Conservation (phyloP, 2,888 invertebrate genomes). For the Coelinius sp. region DNA sequence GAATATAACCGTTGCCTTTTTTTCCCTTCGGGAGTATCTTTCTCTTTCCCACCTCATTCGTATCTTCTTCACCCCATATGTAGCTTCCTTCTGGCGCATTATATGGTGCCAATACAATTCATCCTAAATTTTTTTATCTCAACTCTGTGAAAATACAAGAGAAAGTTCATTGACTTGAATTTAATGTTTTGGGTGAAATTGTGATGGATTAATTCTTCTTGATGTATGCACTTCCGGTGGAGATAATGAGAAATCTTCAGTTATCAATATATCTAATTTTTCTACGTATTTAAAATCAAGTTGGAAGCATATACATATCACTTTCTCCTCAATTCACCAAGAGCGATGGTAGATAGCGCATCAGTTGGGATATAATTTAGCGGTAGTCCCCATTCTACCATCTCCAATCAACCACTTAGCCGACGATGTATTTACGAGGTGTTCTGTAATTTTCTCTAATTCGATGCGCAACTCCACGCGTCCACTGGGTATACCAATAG, state of each 20-base stretch:
- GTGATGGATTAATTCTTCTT: not conserved
- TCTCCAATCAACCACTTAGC: constrained; percentile 70
- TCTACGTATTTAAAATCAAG: constrained; percentile 12
- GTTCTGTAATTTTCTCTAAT: constrained; percentile 70
- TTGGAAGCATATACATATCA: constrained; percentile 36
- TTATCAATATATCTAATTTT: not conserved
- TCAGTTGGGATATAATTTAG: constrained; percentile 69
- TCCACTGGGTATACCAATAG: constrained; percentile 1
- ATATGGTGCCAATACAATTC: not conserved
- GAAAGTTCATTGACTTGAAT: not conserved
- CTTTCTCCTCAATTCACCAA: constrained; percentile 56
- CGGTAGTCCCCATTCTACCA: constrained; percentile 66
- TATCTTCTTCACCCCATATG: constrained; percentile 26
- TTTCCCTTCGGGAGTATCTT: constrained; percentile 29
- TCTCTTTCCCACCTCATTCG: constrained; percentile 33
- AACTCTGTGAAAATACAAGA: not conserved
- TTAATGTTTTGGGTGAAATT: not conserved
- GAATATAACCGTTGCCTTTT: constrained; percentile 37
- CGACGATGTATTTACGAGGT: constrained; percentile 71
- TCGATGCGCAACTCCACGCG: constrained; percentile 59
- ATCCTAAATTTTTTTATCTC: not conserved
- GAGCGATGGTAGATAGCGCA: constrained; percentile 58
- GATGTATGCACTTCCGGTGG: not conserved
- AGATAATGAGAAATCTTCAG: too few species aligned
- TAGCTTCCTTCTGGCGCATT: not conserved